Conservation (phyloP, 2,113 vertebrate genomes). For the Hyla sarda region DNA sequence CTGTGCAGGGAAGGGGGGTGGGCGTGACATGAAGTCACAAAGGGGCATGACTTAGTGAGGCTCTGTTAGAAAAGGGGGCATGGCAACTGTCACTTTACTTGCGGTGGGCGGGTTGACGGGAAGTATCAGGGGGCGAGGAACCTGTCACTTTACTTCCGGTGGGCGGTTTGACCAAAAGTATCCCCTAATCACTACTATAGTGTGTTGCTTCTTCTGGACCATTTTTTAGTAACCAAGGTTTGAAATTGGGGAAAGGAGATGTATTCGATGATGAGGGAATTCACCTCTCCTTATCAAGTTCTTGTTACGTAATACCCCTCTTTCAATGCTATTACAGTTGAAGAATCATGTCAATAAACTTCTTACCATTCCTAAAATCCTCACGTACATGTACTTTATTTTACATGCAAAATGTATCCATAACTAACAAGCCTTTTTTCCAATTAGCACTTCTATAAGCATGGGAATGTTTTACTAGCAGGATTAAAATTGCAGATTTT, state of each 20-base stretch:
- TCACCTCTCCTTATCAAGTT: neutral
- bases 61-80: no score
- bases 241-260: neutral
- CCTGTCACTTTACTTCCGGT: no score
- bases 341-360: neutral
- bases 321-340: neutral
- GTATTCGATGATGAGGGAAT: neutral
- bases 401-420: conserved; percentile 26
- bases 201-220: no score
- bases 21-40: no score
- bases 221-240: no score
- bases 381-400: conserved; percentile 28
- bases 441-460: conserved; percentile 42
- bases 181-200: no score
- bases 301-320: neutral
- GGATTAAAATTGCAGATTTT: conserved; percentile 54
- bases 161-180: no score
- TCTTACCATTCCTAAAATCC: neutral
- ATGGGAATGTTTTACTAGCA: conserved; percentile 44
- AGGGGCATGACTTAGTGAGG: no score
- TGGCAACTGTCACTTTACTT: no score
- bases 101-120: no score
- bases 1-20: no score
- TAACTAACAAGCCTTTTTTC: conserved; percentile 47
- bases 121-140: no score